phyloP scores from a whole-genome alignment of 2,888 invertebrate species.

The Campoletis raptor region DNA sequence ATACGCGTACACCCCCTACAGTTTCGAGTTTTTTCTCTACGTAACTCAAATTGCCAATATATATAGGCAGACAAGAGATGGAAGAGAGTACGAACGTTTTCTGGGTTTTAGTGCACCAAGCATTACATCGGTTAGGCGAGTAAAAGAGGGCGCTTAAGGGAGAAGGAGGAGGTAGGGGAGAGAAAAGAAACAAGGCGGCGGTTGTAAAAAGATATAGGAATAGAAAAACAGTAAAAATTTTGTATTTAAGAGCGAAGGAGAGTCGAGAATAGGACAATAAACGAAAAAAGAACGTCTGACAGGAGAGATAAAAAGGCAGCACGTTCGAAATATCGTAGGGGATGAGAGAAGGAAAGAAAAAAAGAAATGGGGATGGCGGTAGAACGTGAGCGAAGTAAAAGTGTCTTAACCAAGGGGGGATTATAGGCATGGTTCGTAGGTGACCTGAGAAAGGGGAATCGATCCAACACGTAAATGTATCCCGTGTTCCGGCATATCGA shows the following conservation, averaged over 20 bases:
- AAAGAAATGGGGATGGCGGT: slow-evolving; percentile 21
- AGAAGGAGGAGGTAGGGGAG: slow-evolving; percentile 37
- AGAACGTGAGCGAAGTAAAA: slow-evolving; percentile 40
- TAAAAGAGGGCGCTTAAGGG: slow-evolving; percentile 59
- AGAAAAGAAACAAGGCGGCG: background rate
- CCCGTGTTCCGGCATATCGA: slow-evolving; percentile 63
- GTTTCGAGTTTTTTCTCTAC: slow-evolving; percentile 27
- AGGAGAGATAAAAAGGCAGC: background rate
- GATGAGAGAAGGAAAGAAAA: background rate
- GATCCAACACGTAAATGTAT: slow-evolving; percentile 81
- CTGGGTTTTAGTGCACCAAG: slow-evolving; percentile 31
- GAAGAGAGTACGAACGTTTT: slow-evolving; percentile 42
- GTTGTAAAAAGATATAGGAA: slow-evolving; percentile 16
- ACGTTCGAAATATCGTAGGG: background rate
- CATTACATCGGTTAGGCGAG: slow-evolving; percentile 61
- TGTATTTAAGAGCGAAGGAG: background rate
- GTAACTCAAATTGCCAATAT: slow-evolving; percentile 16
- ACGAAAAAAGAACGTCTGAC: slow-evolving; percentile 1
- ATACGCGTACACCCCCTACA: background rate
- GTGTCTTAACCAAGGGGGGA: slow-evolving; percentile 54
- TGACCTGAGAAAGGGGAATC: slow-evolving; percentile 79
- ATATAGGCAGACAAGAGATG: background rate
- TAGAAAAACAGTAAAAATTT: slow-evolving; percentile 1
- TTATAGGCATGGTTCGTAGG: slow-evolving; percentile 70
- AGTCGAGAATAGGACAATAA: background rate